Percentiles rank a stretch among this genome's conserved stretches.
Conservation (phyloP, 2,888 invertebrate species). For the Trissolcus japonicus region DNA sequence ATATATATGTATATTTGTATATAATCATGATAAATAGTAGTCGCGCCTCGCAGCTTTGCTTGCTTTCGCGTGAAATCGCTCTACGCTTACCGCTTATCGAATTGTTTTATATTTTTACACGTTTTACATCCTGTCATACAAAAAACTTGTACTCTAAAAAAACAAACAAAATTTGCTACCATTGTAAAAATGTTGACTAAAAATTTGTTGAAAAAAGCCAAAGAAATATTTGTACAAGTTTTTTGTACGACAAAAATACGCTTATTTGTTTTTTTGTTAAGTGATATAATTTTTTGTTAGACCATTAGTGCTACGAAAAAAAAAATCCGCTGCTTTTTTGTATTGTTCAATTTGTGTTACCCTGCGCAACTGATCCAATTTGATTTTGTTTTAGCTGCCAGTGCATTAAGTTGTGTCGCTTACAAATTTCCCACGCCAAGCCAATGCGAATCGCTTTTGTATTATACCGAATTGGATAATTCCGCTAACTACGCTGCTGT, state of each 20-base stretch:
- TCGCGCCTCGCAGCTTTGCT: slow-evolving; percentile 66
- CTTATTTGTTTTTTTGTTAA: slow-evolving; percentile 4
- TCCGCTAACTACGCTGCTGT: slow-evolving; percentile 72
- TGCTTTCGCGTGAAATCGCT: slow-evolving; percentile 64
- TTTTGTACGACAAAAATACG: no score
- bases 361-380: slow-evolving; percentile 63
- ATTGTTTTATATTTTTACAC: slow-evolving; percentile 39
- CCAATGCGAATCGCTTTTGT: slow-evolving; percentile 70
- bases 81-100: slow-evolving; percentile 61
- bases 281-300: background rate
- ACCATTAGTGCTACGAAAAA: slow-evolving; percentile 56
- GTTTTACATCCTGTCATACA: slow-evolving; percentile 33
- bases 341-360: slow-evolving; percentile 36
- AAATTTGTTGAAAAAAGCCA: no score
- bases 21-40: slow-evolving; percentile 55
- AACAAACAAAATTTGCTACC: no score
- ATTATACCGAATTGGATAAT: slow-evolving; percentile 71
- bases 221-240: no score
- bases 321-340: slow-evolving; percentile 58
- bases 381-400: slow-evolving; percentile 73
- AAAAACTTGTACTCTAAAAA: no score
- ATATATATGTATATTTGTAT: slow-evolving; percentile 40
- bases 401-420: slow-evolving; percentile 74
- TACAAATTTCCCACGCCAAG: slow-evolving; percentile 69
- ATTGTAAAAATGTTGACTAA: no score